These are phyloP conservation scores for Alosa alosa DNA, from an alignment of 2,113 vertebrate species.

Conservation along the genomic window DNA sequence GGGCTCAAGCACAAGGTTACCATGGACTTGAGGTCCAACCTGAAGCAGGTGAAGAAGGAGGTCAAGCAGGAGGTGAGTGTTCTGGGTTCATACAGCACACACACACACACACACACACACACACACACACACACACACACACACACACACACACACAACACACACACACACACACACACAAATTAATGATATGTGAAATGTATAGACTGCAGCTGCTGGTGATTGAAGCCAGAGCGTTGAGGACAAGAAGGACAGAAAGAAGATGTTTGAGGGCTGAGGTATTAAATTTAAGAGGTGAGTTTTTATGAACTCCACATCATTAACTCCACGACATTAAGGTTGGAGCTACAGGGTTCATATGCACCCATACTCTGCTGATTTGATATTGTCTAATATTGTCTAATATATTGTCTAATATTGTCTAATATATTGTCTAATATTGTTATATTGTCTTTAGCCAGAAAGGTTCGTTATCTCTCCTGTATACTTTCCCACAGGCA, in stretches of 20 bases:
- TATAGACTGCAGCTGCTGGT: constrained; percentile 59
- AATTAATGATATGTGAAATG: not conserved
- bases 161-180: not conserved
- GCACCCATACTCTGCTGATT: not conserved
- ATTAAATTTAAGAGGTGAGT: not conserved
- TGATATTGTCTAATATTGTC: not conserved
- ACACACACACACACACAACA: not conserved
- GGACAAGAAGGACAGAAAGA: not conserved
- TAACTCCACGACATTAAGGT: too few relatives aligned
- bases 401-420: too few relatives aligned
- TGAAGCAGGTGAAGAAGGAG: too few relatives aligned
- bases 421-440: too few relatives aligned
- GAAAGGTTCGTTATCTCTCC: not conserved
- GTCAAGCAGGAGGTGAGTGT: constrained; percentile 56
- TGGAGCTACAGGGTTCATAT: too few relatives aligned
- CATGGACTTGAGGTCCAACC: too few relatives aligned
- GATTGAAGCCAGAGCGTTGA: not conserved
- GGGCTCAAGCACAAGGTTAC: too few relatives aligned
- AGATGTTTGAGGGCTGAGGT: not conserved
- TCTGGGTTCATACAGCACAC: not conserved
- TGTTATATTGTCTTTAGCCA: not conserved
- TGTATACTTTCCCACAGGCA: not conserved
- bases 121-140: not conserved
- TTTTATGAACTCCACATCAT: too few relatives aligned
- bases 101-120: not conserved